Percentiles rank a stretch among this genome's conserved stretches.
Conservation (phyloP, 2,888 invertebrate species). For the Hoplodrina ambigua region DNA sequence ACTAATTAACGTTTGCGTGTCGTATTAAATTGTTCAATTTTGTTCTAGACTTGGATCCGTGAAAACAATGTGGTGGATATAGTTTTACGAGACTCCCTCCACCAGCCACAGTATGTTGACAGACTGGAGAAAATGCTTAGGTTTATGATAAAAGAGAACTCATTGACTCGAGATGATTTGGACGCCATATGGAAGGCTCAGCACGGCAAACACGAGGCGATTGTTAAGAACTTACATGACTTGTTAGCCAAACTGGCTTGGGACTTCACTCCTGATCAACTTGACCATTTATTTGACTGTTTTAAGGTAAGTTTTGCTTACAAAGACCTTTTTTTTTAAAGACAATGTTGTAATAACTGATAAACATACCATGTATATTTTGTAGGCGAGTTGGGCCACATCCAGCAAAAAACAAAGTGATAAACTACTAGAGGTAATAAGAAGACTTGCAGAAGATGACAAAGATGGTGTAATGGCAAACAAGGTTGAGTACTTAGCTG, state of each 20-base stretch:
- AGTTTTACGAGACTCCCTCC: slow-evolving; percentile 98
- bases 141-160: slow-evolving; percentile 98
- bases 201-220: slow-evolving; percentile 99
- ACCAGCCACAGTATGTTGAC: slow-evolving; percentile 99
- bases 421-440: slow-evolving; percentile 97
- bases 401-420: slow-evolving; percentile 99
- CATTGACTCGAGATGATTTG: slow-evolving; percentile 96
- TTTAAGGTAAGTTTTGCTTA: slow-evolving; percentile 93
- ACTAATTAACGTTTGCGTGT: neutral
- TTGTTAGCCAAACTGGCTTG: slow-evolving; percentile 98
- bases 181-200: slow-evolving; percentile 99
- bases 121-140: slow-evolving; percentile 99
- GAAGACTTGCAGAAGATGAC: slow-evolving; percentile 98
- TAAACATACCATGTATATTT: slow-evolving; percentile 55
- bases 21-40: slow-evolving; percentile 7
- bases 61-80: slow-evolving; percentile 98
- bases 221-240: slow-evolving; percentile 99
- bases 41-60: slow-evolving; percentile 96
- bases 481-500: slow-evolving; percentile 91
- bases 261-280: slow-evolving; percentile 99
- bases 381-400: slow-evolving; percentile 97
- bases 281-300: slow-evolving; percentile 99
- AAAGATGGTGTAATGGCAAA: slow-evolving; percentile 99
- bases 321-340: too few species aligned
- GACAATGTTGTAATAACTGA: slow-evolving; percentile 1